These are phyloP conservation scores for Hirundichthys speculiger DNA, from an alignment of 2,113 vertebrate species.

Conservation along the genomic window DNA sequence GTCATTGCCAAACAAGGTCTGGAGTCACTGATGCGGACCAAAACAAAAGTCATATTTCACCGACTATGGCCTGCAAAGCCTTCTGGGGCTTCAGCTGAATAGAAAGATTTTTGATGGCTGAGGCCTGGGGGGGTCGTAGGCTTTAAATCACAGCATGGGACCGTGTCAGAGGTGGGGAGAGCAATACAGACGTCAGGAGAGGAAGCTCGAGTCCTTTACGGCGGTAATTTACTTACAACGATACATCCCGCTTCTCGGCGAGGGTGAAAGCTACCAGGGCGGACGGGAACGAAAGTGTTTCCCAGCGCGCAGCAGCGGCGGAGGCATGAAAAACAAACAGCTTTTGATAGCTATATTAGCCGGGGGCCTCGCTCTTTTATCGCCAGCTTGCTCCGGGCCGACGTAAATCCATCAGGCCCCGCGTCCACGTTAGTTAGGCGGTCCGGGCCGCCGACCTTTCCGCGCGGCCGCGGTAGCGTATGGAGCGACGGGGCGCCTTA, in stretches of 20 bases:
- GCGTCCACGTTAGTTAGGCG: constrained; percentile 41
- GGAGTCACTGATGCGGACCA: constrained; percentile 10
- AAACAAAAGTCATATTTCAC: constrained; percentile 23
- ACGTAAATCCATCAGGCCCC: constrained; percentile 62
- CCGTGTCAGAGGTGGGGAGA: constrained; percentile 40
- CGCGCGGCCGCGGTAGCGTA: constrained; percentile 40
- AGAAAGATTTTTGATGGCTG: constrained; percentile 5
- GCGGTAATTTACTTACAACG: constrained; percentile 15
- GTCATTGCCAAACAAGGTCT: not conserved
- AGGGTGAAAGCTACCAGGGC: not conserved
- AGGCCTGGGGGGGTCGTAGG: not conserved
- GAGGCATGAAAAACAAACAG: constrained; percentile 48
- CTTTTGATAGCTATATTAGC: constrained; percentile 46
- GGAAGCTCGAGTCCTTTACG: constrained; percentile 22
- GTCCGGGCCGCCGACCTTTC: constrained; percentile 59
- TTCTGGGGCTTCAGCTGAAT: constrained; percentile 15
- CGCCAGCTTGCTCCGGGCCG: constrained; percentile 29
- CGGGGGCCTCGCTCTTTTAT: constrained; percentile 36
- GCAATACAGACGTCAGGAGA: constrained; percentile 17
- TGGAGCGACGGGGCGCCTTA: constrained; percentile 66
- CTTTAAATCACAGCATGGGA: constrained; percentile 27
- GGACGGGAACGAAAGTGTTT: not conserved
- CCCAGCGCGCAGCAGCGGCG: not conserved
- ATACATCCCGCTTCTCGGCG: not conserved
- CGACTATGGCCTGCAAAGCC: not conserved